These are phyloP conservation scores for Octopus bimaculoides DNA, from an alignment of 1,140 invertebrate species.

Conservation along the genomic window DNA sequence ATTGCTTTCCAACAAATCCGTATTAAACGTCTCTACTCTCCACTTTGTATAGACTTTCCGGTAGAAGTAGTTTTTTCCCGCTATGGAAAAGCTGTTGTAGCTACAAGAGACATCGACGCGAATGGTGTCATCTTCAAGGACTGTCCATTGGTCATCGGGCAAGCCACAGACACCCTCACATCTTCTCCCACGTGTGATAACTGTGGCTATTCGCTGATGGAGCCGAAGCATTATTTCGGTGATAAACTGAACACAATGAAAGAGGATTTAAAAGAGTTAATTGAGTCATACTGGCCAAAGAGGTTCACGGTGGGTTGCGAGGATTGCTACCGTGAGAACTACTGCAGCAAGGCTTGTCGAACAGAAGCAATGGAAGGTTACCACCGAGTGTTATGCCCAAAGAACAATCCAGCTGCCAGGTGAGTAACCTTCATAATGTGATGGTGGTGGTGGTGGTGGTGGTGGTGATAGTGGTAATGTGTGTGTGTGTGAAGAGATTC, in stretches of 20 bases:
- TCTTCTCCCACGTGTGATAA: conserved; percentile 36
- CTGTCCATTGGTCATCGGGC: conserved; percentile 33
- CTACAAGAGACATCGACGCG: conserved; percentile 31
- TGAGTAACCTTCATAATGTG: not conserved
- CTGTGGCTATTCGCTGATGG: conserved; percentile 41
- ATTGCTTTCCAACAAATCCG: conserved; percentile 47
- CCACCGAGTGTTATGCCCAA: conserved; percentile 45
- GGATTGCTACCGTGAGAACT: conserved; percentile 36
- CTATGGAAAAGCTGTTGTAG: conserved; percentile 43
- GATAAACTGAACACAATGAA: conserved; percentile 19
- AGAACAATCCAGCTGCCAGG: conserved; percentile 29
- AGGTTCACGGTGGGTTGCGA: conserved; percentile 30
- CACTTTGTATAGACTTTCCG: conserved; percentile 41
- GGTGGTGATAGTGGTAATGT: too few relatives aligned
- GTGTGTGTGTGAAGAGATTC: too few relatives aligned
- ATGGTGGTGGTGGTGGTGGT: too few relatives aligned
- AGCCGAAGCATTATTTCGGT: conserved; percentile 39
- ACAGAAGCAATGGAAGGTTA: conserved; percentile 39
- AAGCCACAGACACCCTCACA: conserved; percentile 17
- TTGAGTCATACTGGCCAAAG: conserved; percentile 40
- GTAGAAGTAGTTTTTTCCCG: conserved; percentile 43
- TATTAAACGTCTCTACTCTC: conserved; percentile 44
- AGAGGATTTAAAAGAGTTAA: conserved; percentile 23
- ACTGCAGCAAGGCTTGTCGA: conserved; percentile 42
- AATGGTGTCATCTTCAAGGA: conserved; percentile 38